Percentiles rank a stretch among this genome's conserved stretches.
Conservation (phyloP, 1,140 invertebrate genomes). For the Ceratosolen solmsi region DNA sequence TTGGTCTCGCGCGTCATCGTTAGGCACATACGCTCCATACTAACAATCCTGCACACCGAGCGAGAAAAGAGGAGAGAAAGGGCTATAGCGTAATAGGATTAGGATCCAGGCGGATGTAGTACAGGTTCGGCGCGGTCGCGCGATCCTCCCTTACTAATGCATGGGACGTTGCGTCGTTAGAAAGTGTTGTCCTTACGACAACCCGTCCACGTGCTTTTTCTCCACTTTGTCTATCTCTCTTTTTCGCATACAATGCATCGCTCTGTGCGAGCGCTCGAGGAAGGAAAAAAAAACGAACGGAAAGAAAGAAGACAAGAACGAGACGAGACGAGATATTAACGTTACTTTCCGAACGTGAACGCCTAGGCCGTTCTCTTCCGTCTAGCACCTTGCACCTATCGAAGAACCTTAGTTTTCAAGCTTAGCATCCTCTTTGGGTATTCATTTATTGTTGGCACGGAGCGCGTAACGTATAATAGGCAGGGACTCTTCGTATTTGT, state of each 20-base stretch:
- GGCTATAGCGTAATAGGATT: constrained; percentile 43
- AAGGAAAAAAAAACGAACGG: background rate
- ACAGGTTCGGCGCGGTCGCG: constrained; percentile 13
- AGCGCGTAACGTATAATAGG: background rate
- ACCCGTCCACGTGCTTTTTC: background rate
- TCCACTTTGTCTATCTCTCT: background rate
- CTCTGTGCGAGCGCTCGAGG: background rate
- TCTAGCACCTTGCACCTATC: background rate
- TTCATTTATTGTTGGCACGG: background rate
- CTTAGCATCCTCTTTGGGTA: background rate
- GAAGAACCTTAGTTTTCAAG: too few relatives aligned
- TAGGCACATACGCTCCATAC: background rate
- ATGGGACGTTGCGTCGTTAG: constrained; percentile 38
- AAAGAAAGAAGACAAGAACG: background rate
- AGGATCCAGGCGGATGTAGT: constrained; percentile 42
- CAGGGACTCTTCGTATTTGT: background rate
- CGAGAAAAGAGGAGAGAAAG: constrained; percentile 7
- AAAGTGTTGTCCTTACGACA: constrained; percentile 13
- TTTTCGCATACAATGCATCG: background rate
- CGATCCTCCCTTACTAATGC: constrained; percentile 38
- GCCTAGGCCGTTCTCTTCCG: background rate
- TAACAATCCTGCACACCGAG: background rate
- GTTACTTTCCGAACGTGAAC: background rate
- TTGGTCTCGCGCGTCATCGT: background rate
- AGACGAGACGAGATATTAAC: constrained; percentile 1